phyloP scores from a whole-genome alignment of 2,888 invertebrate species.

The Drosophila lacicola region DNA sequence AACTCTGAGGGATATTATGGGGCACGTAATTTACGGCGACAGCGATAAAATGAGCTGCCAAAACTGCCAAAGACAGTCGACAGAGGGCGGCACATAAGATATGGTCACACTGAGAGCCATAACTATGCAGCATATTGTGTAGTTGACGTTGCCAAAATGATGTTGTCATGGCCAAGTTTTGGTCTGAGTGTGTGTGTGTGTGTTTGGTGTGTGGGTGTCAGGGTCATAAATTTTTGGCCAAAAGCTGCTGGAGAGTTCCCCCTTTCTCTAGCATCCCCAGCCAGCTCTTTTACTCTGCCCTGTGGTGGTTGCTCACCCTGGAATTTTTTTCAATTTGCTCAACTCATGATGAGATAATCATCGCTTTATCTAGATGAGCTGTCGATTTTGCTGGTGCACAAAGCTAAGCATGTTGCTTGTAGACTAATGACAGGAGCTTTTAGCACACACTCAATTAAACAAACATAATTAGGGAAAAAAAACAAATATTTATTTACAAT shows the following conservation, averaged over 20 bases:
- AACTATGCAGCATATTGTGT: constrained; percentile 68
- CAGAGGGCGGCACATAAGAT: constrained; percentile 37
- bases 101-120: constrained; percentile 62
- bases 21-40: constrained; percentile 69
- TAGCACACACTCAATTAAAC: background rate
- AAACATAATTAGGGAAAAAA: background rate
- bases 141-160: constrained; percentile 56
- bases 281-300: background rate
- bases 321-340: constrained; percentile 53
- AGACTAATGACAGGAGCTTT: background rate
- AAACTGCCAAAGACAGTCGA: constrained; percentile 53
- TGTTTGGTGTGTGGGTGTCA: constrained; percentile 27
- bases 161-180: constrained; percentile 56
- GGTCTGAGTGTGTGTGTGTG: background rate
- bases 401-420: background rate
- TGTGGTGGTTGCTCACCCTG: constrained; percentile 23
- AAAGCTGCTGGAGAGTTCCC: constrained; percentile 19
- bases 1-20: constrained; percentile 40
- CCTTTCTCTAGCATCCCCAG: background rate
- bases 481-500: too few relatives aligned
- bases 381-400: constrained; percentile 1
- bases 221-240: constrained; percentile 50
- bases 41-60: constrained; percentile 76
- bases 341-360: constrained; percentile 50
- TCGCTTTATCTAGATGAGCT: constrained; percentile 31